Percentiles rank a stretch among this genome's conserved stretches.
Evolutionary conservation across 2,888 invertebrate species (phyloP).

Genomic region (Oscheius sp.): DNA sequence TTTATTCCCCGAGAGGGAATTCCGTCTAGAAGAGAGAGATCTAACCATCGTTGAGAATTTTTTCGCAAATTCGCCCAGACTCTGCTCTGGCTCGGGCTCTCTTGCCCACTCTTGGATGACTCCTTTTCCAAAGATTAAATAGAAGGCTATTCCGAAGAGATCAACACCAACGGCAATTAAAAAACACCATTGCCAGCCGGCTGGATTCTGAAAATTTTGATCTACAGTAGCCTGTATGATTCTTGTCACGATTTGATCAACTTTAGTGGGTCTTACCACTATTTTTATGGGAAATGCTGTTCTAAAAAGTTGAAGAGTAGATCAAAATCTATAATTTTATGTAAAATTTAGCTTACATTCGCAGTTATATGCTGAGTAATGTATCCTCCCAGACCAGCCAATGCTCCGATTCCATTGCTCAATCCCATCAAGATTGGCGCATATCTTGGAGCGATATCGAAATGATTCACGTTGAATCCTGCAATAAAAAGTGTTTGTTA

Average conservation of each 20-base stretch:
- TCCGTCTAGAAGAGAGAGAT: background rate
- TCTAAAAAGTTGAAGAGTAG: background rate
- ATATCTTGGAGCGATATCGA: conserved; percentile 94
- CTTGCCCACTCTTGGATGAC: conserved; percentile 79
- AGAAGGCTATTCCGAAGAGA: conserved; percentile 91
- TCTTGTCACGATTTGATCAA: too few relatives aligned
- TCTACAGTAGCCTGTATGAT: too few relatives aligned
- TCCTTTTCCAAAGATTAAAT: conserved; percentile 93
- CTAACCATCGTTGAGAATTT: conserved; percentile 53
- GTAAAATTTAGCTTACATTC: conserved; percentile 31
- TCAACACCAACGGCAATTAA: conserved; percentile 93
- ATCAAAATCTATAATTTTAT: background rate
- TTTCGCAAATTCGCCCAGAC: conserved; percentile 51
- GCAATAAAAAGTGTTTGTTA: too few relatives aligned
- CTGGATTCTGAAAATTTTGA: conserved; percentile 68
- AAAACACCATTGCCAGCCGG: conserved; percentile 88
- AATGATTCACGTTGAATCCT: conserved; percentile 97
- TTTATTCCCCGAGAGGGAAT: background rate
- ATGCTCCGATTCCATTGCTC: conserved; percentile 94
- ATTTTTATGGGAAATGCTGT: background rate
- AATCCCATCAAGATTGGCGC: conserved; percentile 98
- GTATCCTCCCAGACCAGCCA: conserved; percentile 84
- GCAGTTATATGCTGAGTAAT: conserved; percentile 82
- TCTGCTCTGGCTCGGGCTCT: conserved; percentile 54
- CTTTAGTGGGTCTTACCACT: too few relatives aligned